A percentile compares a stretch with the other conserved stretches of the same genome.
Evolutionary conservation across 1,140 invertebrate genomes (phyloP).

Genomic region (Drosophila mayri): DNA sequence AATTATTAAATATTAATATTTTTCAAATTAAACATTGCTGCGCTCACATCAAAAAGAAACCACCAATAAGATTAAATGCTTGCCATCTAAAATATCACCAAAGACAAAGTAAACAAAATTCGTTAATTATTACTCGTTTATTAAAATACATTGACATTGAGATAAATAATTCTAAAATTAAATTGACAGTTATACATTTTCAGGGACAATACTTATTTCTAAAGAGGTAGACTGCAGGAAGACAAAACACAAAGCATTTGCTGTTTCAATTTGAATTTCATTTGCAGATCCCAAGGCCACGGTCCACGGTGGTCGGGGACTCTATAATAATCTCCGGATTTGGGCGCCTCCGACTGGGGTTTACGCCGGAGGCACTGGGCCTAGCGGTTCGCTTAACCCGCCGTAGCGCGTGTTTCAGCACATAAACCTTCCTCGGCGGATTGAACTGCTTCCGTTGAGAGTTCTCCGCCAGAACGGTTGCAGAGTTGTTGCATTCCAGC

Average conservation of each 20-base stretch:
- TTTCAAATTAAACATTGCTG: too few relatives aligned
- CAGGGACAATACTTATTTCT: constrained; percentile 3
- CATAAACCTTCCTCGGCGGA: constrained; percentile 21
- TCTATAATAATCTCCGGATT: constrained; percentile 12
- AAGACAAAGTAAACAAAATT: neutral
- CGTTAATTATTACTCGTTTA: too few relatives aligned
- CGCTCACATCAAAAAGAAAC: neutral
- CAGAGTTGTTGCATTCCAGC: constrained; percentile 29
- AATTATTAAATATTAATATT: too few relatives aligned
- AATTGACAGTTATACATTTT: neutral
- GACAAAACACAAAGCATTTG: constrained; percentile 26
- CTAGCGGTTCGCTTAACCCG: neutral
- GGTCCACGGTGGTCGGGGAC: neutral
- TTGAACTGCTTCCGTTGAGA: constrained; percentile 7
- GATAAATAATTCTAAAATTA: neutral
- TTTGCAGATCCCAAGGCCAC: too few relatives aligned
- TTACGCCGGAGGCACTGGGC: neutral
- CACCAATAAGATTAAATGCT: neutral
- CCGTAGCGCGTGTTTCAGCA: constrained; percentile 16
- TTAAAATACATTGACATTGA: neutral
- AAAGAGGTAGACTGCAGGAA: neutral
- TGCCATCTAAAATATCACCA: neutral
- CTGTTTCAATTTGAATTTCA: constrained; percentile 3
- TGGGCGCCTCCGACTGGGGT: neutral
- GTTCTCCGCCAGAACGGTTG: neutral